Evolutionary conservation across 2,797 vertebrate genomes (phyloP).

Genomic region (Leptodactylus fallax): DNA sequence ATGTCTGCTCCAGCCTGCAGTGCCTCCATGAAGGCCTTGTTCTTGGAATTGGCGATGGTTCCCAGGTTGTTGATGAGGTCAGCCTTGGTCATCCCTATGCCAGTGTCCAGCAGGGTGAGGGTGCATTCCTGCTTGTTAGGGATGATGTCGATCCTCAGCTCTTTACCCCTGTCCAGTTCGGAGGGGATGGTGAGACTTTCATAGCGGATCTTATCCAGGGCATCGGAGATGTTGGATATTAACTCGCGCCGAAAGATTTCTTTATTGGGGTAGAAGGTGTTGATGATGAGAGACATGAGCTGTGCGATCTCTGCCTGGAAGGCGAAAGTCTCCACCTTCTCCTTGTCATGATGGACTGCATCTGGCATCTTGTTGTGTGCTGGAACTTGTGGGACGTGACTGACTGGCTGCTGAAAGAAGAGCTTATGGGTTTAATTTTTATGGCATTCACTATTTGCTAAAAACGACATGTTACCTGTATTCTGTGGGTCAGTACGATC

Average conservation of each 20-base stretch:
- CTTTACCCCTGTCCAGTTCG: constrained; percentile 89
- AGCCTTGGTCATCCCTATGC: no score
- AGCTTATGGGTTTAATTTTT: no score
- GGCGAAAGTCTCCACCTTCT: constrained; percentile 94
- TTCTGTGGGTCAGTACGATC: no score
- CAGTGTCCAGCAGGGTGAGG: no score
- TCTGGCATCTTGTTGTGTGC: constrained; percentile 90
- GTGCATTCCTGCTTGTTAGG: constrained; percentile 85
- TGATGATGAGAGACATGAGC: constrained; percentile 94
- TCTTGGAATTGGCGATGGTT: no score
- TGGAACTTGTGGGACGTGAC: neutral
- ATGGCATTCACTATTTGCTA: no score
- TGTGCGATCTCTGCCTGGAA: constrained; percentile 98
- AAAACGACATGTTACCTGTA: no score
- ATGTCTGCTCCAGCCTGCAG: no score
- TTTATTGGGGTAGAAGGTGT: constrained; percentile 96
- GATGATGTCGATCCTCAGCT: constrained; percentile 91
- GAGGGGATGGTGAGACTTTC: constrained; percentile 87
- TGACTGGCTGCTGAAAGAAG: neutral
- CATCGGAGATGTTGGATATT: constrained; percentile 93
- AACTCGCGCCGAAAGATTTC: constrained; percentile 93
- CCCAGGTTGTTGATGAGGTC: no score
- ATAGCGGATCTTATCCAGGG: constrained; percentile 93
- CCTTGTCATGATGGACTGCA: constrained; percentile 86
- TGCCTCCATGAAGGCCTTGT: no score